phyloP scores from a whole-genome alignment of 2,888 invertebrate genomes.

The Mythimna impura region DNA sequence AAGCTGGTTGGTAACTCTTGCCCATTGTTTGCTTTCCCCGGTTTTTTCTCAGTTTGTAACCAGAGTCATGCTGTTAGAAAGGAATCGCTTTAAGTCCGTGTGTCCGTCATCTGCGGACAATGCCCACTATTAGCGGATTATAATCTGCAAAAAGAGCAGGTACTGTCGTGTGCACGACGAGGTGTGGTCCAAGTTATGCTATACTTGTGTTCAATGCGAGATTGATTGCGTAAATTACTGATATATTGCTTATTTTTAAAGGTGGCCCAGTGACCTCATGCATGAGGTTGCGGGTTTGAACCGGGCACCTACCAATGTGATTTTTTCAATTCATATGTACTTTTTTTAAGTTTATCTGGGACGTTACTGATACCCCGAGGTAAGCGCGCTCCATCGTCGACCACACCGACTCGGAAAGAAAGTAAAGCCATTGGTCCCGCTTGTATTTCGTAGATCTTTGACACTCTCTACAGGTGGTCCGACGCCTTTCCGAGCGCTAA shows the following conservation, averaged over 20 bases:
- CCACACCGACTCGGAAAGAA: too few relatives aligned
- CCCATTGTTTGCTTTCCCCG: conserved; percentile 74
- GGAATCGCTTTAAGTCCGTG: conserved; percentile 76
- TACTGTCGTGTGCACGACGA: conserved; percentile 70
- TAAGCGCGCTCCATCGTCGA: too few relatives aligned
- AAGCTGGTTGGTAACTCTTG: conserved; percentile 82
- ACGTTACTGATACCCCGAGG: too few relatives aligned
- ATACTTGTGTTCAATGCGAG: background rate
- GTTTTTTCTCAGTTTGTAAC: conserved; percentile 68
- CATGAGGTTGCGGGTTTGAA: too few relatives aligned
- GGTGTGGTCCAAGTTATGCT: conserved; percentile 61
- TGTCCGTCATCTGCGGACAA: conserved; percentile 86
- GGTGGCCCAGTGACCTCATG: too few relatives aligned
- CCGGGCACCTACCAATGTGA: too few relatives aligned
- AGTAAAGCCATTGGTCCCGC: too few relatives aligned
- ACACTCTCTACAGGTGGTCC: too few relatives aligned
- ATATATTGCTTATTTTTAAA: background rate
- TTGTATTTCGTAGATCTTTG: too few relatives aligned
- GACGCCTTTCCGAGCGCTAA: too few relatives aligned
- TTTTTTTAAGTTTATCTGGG: too few relatives aligned
- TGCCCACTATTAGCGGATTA: conserved; percentile 90
- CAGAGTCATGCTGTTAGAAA: conserved; percentile 72
- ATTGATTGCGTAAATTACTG: conserved; percentile 8
- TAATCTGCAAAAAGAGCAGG: conserved; percentile 88
- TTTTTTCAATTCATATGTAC: too few relatives aligned